A percentile compares a stretch with the other conserved stretches of the same genome.
These are phyloP conservation scores for Rhyacophila evoluta DNA, from an alignment of 2,888 invertebrate genomes.

Conservation along the genomic window DNA sequence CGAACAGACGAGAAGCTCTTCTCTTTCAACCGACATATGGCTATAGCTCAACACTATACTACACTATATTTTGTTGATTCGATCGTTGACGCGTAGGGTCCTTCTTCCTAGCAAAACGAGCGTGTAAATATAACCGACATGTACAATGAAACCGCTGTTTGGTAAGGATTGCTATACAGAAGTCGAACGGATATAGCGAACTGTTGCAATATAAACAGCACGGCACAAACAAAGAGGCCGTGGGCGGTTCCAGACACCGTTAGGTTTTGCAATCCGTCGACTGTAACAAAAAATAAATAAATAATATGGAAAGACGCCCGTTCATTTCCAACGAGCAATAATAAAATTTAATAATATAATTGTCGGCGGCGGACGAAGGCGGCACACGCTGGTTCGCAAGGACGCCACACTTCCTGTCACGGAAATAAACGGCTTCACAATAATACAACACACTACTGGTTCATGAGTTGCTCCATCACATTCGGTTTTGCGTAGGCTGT, in stretches of 20 bases:
- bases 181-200: not conserved
- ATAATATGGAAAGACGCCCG: constrained; percentile 5
- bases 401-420: constrained; percentile 41
- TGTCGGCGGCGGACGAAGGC: not conserved
- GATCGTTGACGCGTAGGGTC: no score
- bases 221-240: constrained; percentile 32
- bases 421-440: constrained; percentile 34
- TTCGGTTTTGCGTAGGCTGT: not conserved
- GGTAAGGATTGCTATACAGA: no score
- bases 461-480: not conserved
- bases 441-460: constrained; percentile 5
- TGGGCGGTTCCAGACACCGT: constrained; percentile 40
- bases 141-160: no score
- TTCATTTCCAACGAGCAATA: constrained; percentile 9
- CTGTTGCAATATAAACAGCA: constrained; percentile 10
- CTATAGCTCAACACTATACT: no score
- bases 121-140: no score
- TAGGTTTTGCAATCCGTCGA: constrained; percentile 29
- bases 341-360: not conserved
- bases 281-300: constrained; percentile 16
- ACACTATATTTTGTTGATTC: no score
- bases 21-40: no score
- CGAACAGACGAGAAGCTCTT: no score
- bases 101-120: no score
- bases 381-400: constrained; percentile 35